Evolutionary conservation across 2,888 invertebrate species (phyloP).

Genomic region (Drosophila mulleri): DNA sequence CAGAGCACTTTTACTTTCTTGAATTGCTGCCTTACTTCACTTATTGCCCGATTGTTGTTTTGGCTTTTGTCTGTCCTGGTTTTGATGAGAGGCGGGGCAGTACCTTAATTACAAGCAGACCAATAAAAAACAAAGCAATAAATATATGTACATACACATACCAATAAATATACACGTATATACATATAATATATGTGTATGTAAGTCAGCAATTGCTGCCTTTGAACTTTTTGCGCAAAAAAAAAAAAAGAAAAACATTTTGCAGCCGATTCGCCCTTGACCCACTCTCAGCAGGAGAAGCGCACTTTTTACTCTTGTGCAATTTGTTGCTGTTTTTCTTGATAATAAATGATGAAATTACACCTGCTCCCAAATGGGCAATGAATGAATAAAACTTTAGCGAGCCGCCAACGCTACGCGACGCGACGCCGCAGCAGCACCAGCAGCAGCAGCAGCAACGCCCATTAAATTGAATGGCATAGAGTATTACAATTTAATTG

Average conservation of each 20-base stretch:
- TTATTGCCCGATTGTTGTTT: background rate
- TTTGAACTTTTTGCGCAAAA: slow-evolving; percentile 47
- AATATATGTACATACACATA: background rate
- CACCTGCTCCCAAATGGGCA: slow-evolving; percentile 67
- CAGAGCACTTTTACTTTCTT: background rate
- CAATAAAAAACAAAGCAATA: background rate
- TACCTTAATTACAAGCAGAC: background rate
- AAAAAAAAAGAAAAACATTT: slow-evolving; percentile 26
- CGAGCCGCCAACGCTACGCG: background rate
- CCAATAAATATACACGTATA: background rate
- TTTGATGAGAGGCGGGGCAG: slow-evolving; percentile 4
- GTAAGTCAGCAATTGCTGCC: slow-evolving; percentile 7
- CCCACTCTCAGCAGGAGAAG: slow-evolving; percentile 62
- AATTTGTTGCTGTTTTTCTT: slow-evolving; percentile 20
- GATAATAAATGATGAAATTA: slow-evolving; percentile 68
- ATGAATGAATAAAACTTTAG: slow-evolving; percentile 58
- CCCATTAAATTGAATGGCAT: slow-evolving; percentile 58
- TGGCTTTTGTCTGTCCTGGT: slow-evolving; percentile 4
- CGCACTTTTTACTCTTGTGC: background rate
- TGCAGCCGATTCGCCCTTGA: slow-evolving; percentile 65
- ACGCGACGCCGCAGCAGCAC: background rate
- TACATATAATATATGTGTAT: background rate
- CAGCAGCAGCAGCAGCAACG: slow-evolving; percentile 25
- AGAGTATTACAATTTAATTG: slow-evolving; percentile 67
- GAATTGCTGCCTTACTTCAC: too few species aligned